Evolutionary conservation across 2,113 vertebrate species (phyloP), one percentile per base, ranked within the genome.

Genomic region (Strix uralensis): DNA sequence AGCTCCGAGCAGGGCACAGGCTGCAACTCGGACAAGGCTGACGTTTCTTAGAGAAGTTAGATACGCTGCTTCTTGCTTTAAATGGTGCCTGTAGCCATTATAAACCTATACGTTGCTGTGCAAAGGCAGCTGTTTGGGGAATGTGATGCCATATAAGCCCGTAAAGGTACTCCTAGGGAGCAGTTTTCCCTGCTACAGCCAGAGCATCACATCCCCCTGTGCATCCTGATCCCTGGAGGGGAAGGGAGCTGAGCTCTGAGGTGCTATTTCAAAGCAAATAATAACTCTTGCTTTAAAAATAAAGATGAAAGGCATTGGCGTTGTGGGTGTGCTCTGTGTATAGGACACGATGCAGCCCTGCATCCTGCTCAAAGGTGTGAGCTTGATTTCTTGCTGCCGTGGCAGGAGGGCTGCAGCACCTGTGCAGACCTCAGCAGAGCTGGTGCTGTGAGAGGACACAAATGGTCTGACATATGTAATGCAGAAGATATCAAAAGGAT

Each of bases 11-110:
- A 23, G 66, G 46, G 36, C 42, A n/a, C 30, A 6, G 44, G 54
- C 72, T 75, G 82, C 29, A 18, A 34, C 27, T 58, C 15, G 4
- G 9, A 19, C 12, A 25, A 51, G 42, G 42, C 19, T 40, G 17
- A 2, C 10, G 14, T 38, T 29, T 29, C 51, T 30, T 17, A 1
- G 19, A 59, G 74, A 14, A 15, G 44, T 20, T 11, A 5, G 13
- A 9, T 10, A 11, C 1, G 13, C 46, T 44, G 84, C 44, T n/a
- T 3, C 61, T 25, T 8, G 30, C 30, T 25, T 23, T 30, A 13
- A n/a, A 7, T 2, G n/a, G 4, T 25, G 36, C 6, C 0, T 18
- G 4, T 5, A 27, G 52, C n/a, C 8, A 0, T 25, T 30, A 13
- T 4, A 34, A 29, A 11, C n/a, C n/a, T 13, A 1, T 2, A 42